phyloP scores from a whole-genome alignment of 1,140 invertebrate species.

The Cydia strobilella region DNA sequence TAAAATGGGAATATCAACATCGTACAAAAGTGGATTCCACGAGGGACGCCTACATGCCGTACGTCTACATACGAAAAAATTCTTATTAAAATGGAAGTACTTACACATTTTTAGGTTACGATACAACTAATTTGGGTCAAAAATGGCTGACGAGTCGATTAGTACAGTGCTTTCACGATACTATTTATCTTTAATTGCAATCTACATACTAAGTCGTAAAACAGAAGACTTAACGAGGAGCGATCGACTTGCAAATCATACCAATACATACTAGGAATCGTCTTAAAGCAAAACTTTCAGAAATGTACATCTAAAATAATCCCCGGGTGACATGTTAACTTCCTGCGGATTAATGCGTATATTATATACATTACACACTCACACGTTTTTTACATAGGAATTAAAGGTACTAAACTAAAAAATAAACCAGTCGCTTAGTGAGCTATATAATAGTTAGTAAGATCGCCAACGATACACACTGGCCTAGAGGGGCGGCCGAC shows the following conservation, averaged over 20 bases:
- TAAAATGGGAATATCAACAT: constrained; percentile 64
- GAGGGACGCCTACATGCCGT: constrained; percentile 63
- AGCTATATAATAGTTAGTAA: constrained; percentile 72
- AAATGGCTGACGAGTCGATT: constrained; percentile 72
- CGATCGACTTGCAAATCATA: constrained; percentile 49
- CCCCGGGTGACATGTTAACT: constrained; percentile 47
- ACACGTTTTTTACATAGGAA: constrained; percentile 77
- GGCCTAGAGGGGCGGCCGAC: constrained; percentile 58
- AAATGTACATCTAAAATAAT: constrained; percentile 52
- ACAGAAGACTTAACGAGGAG: constrained; percentile 60
- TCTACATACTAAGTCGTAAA: constrained; percentile 64
- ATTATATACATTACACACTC: constrained; percentile 76
- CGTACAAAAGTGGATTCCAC: constrained; percentile 58
- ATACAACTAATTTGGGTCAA: constrained; percentile 71
- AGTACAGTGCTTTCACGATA: constrained; percentile 66
- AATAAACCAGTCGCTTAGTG: constrained; percentile 77
- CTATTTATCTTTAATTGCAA: constrained; percentile 59
- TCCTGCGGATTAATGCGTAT: constrained; percentile 55
- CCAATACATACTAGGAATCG: constrained; percentile 44
- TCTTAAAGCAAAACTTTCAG: constrained; percentile 37
- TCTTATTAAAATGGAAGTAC: constrained; percentile 78
- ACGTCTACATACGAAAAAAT: constrained; percentile 72
- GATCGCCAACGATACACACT: constrained; percentile 77
- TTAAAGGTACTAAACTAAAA: constrained; percentile 73
- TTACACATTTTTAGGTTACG: constrained; percentile 66